Evolutionary conservation across 2,888 invertebrate species (phyloP).

Genomic region (Dastarcus helophoroides): DNA sequence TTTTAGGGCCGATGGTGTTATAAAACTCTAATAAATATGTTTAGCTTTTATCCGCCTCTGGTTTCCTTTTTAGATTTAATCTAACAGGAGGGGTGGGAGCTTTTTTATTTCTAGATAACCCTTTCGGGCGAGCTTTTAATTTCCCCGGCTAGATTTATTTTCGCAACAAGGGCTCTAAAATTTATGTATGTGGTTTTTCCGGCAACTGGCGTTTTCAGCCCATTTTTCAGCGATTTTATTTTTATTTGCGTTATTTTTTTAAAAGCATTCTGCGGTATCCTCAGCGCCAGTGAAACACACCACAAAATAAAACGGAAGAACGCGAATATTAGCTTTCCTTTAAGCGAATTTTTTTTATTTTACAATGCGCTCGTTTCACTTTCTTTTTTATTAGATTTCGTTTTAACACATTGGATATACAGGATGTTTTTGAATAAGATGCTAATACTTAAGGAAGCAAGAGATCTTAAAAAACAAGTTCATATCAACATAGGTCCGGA

Average conservation of each 20-base stretch:
- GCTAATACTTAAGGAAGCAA: too few species aligned
- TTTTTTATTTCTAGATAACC: not conserved
- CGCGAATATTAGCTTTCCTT: too few species aligned
- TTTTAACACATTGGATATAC: too few species aligned
- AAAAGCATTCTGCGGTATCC: conserved; percentile 2
- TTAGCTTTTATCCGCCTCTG: not conserved
- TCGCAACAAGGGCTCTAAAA: conserved; percentile 1
- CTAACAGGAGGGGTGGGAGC: not conserved
- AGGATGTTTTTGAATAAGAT: too few species aligned
- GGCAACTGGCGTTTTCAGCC: conserved; percentile 3
- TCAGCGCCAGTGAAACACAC: too few species aligned
- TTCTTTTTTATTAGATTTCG: too few species aligned
- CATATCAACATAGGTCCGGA: too few species aligned
- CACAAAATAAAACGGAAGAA: conserved; percentile 1
- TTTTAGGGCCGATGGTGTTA: not conserved
- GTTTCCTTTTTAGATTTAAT: not conserved
- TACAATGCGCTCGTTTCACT: too few species aligned
- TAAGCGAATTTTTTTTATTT: too few species aligned
- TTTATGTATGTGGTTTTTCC: conserved; percentile 3
- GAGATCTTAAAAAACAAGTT: too few species aligned
- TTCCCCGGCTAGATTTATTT: conserved; percentile 3
- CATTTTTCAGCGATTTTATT: conserved; percentile 3
- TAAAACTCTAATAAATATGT: not conserved
- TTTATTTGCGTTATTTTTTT: not conserved
- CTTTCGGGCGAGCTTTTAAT: conserved; percentile 2